Evolutionary conservation across 1,140 invertebrate species (phyloP).

Genomic region (Orussus abietinus): DNA sequence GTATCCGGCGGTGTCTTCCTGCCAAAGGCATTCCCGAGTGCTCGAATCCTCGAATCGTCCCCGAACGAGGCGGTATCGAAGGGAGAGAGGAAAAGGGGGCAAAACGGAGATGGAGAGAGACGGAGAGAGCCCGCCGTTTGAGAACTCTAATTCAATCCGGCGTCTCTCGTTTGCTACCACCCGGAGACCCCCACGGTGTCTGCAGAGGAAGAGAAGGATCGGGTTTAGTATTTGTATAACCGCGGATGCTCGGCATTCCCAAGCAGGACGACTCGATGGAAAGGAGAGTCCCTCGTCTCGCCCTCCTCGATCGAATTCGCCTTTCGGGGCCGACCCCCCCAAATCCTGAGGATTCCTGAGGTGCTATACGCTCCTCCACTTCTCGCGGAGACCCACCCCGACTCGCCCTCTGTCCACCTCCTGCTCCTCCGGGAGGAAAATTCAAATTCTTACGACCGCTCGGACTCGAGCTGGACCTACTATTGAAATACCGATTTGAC

Average conservation of each 20-base stretch:
- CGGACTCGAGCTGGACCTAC: slow-evolving; percentile 21
- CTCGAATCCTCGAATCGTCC: no score
- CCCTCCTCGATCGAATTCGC: slow-evolving; percentile 49
- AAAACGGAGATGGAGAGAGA: neutral
- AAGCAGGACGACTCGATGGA: slow-evolving; percentile 3
- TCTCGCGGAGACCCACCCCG: no score
- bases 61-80: no score
- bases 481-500: slow-evolving; percentile 53
- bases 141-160: slow-evolving; percentile 33
- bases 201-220: slow-evolving; percentile 25
- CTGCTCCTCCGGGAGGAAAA: slow-evolving; percentile 24
- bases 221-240: slow-evolving; percentile 42
- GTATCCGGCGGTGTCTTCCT: no score
- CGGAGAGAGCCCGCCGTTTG: neutral
- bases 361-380: slow-evolving; percentile 24
- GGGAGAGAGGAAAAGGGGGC: neutral
- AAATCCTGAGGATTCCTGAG: slow-evolving; percentile 47
- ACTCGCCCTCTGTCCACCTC: neutral
- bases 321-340: slow-evolving; percentile 35
- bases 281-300: slow-evolving; percentile 22
- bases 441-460: slow-evolving; percentile 46
- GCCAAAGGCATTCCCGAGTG: no score
- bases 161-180: no score
- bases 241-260: slow-evolving; percentile 33
- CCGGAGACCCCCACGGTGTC: no score